A percentile compares a stretch with the other conserved stretches of the same genome.
These are phyloP conservation scores for Anarhynchus alexandrinus DNA, from an alignment of 2,113 vertebrate genomes.

Conservation along the genomic window DNA sequence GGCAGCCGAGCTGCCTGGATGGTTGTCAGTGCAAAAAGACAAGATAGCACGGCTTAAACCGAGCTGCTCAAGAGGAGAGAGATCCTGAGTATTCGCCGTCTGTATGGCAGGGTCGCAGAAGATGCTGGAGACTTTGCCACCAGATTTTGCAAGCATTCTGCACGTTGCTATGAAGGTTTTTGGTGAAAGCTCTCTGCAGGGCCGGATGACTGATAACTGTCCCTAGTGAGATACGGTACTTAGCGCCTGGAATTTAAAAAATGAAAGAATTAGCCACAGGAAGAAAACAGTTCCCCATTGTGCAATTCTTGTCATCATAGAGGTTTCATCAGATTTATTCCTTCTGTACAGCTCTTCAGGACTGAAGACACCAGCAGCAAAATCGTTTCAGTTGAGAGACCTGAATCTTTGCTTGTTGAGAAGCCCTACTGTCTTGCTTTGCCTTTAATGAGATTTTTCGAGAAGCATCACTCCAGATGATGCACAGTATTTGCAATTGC, in stretches of 20 bases:
- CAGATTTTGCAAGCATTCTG: rapidly evolving
- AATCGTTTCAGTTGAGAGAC: background rate
- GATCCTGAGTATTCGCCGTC: background rate
- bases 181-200: background rate
- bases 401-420: background rate
- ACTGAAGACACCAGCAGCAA: background rate
- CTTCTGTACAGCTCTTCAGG: background rate
- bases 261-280: background rate
- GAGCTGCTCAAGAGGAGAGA: background rate
- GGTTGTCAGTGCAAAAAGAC: background rate
- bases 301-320: background rate
- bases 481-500: background rate
- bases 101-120: background rate
- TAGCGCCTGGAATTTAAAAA: background rate
- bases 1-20: background rate
- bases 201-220: background rate
- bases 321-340: background rate
- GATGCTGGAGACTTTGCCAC: background rate
- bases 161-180: background rate
- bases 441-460: background rate
- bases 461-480: background rate
- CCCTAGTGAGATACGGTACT: rapidly evolving
- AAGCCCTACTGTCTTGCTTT: background rate
- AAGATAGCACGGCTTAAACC: background rate
- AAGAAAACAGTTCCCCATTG: background rate